Conservation (phyloP, 1,140 invertebrate genomes). For the Eupeodes corollae region DNA sequence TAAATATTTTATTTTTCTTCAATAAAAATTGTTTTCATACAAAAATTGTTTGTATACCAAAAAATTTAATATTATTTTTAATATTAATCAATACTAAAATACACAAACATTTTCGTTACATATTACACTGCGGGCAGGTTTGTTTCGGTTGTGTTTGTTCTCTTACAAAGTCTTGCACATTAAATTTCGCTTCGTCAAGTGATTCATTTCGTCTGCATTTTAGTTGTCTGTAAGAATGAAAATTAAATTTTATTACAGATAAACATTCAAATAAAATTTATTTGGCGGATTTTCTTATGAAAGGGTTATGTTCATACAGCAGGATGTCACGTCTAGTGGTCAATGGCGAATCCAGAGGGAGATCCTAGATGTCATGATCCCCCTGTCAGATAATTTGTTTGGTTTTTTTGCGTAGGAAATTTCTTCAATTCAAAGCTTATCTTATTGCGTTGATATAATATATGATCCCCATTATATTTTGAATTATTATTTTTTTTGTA, state of each 20-base stretch:
- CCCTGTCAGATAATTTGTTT: too few relatives aligned
- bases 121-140: conserved; percentile 39
- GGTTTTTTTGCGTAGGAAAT: too few relatives aligned
- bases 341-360: too few relatives aligned
- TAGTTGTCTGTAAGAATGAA: conserved; percentile 43
- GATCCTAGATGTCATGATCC: too few relatives aligned
- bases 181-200: conserved; percentile 48
- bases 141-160: conserved; percentile 47
- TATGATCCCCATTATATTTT: too few relatives aligned
- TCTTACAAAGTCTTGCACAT: conserved; percentile 55
- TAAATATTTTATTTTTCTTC: neutral
- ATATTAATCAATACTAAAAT: neutral
- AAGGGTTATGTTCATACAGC: too few relatives aligned
- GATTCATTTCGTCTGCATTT: conserved; percentile 46
- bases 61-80: neutral
- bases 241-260: too few relatives aligned
- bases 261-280: neutral
- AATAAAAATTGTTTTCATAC: neutral
- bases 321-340: too few relatives aligned
- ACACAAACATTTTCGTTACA: neutral
- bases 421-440: too few relatives aligned
- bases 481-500: too few relatives aligned
- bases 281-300: too few relatives aligned
- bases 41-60: neutral
- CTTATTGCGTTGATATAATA: too few relatives aligned